A percentile compares a stretch with the other conserved stretches of the same genome.
phyloP scores from a whole-genome alignment of 2,888 invertebrate genomes.

The Oxyteleia sp. region DNA sequence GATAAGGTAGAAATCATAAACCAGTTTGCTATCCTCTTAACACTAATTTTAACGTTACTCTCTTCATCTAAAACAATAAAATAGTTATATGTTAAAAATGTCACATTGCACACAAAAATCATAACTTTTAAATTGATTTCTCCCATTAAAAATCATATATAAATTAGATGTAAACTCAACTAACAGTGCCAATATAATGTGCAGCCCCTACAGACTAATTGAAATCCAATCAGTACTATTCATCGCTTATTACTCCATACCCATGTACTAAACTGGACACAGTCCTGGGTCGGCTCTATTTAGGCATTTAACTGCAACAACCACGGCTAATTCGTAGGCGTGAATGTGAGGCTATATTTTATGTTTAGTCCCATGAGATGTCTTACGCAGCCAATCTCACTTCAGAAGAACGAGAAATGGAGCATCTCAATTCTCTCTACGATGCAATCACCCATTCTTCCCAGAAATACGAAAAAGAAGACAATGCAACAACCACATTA shows the following conservation, averaged over 20 bases:
- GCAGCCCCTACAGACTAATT: slow-evolving; percentile 83
- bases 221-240: slow-evolving; percentile 86
- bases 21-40: too few species aligned
- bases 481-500: too few species aligned
- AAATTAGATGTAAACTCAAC: slow-evolving; percentile 18
- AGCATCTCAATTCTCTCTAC: not conserved
- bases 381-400: slow-evolving; percentile 77
- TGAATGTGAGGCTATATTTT: slow-evolving; percentile 84
- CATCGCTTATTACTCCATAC: slow-evolving; percentile 83
- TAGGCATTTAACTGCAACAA: slow-evolving; percentile 81
- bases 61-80: too few species aligned
- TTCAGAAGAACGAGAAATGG: not conserved
- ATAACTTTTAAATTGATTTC: too few species aligned
- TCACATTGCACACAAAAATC: too few species aligned
- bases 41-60: too few species aligned
- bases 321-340: slow-evolving; percentile 81
- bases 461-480: too few species aligned
- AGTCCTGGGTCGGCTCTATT: slow-evolving; percentile 76
- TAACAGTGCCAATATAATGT: slow-evolving; percentile 12
- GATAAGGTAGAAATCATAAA: too few species aligned
- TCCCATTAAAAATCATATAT: slow-evolving; percentile 34
- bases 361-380: slow-evolving; percentile 80
- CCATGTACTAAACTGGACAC: slow-evolving; percentile 68
- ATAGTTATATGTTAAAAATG: too few species aligned
- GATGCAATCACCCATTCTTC: too few species aligned